These are phyloP conservation scores for Doryteuthis pealeii DNA, from an alignment of 1,140 invertebrate genomes.

Conservation along the genomic window DNA sequence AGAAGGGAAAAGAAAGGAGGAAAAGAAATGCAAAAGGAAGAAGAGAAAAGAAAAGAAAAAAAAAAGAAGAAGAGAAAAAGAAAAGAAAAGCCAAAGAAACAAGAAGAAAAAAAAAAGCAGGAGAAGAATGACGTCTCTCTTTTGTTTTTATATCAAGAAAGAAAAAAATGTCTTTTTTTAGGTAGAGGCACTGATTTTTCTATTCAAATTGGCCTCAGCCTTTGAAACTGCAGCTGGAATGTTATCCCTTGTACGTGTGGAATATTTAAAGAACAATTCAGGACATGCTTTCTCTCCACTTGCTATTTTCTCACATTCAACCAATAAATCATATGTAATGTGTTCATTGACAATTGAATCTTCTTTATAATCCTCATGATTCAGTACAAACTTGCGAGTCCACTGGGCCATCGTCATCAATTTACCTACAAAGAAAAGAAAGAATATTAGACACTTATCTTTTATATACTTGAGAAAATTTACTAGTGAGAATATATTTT, in stretches of 20 bases:
- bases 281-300: background rate
- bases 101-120: too few relatives aligned
- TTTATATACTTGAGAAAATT: too few relatives aligned
- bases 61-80: too few relatives aligned
- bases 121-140: too few relatives aligned
- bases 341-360: slow-evolving; percentile 86
- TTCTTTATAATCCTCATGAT: slow-evolving; percentile 85
- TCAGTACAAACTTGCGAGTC: slow-evolving; percentile 86
- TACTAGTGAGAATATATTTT: too few relatives aligned
- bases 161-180: too few relatives aligned
- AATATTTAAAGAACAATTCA: slow-evolving; percentile 32
- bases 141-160: too few relatives aligned
- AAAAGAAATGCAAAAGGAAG: too few relatives aligned
- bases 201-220: slow-evolving; percentile 36
- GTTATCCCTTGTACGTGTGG: slow-evolving; percentile 35
- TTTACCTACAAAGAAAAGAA: slow-evolving; percentile 42
- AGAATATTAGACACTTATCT: too few relatives aligned
- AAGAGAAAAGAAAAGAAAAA: too few relatives aligned
- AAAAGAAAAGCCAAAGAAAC: too few relatives aligned
- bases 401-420: slow-evolving; percentile 67
- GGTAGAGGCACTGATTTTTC: slow-evolving; percentile 24
- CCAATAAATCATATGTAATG: slow-evolving; percentile 92
- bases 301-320: slow-evolving; percentile 59
- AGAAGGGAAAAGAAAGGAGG: too few relatives aligned
- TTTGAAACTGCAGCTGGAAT: slow-evolving; percentile 44